Conservation (phyloP, 2,888 invertebrate genomes). For the Hesperia comma region DNA sequence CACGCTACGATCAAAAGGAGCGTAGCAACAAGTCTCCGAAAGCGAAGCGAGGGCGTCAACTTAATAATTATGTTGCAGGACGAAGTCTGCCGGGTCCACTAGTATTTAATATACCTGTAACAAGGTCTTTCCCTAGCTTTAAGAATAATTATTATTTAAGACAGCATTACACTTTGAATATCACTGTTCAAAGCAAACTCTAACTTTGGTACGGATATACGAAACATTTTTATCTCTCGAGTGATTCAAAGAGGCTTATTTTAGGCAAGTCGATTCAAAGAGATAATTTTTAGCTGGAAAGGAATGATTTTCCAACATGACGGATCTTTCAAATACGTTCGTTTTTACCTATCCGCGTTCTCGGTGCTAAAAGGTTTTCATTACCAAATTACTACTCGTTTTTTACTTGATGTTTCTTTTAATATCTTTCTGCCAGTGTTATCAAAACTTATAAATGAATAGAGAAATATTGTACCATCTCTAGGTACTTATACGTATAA, state of each 20-base stretch:
- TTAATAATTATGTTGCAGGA: too few relatives aligned
- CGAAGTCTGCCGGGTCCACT: too few relatives aligned
- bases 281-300: constrained; percentile 16
- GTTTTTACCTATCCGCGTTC: neutral
- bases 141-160: too few relatives aligned
- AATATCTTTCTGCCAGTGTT: neutral
- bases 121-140: too few relatives aligned
- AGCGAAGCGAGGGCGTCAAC: too few relatives aligned
- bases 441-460: neutral
- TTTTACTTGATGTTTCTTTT: constrained; percentile 2
- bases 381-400: constrained; percentile 8
- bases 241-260: constrained; percentile 1
- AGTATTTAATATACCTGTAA: too few relatives aligned
- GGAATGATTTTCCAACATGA: constrained; percentile 4
- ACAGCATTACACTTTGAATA: neutral
- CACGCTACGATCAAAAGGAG: too few relatives aligned
- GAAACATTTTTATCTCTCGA: constrained; percentile 6
- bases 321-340: constrained; percentile 3
- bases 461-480: neutral
- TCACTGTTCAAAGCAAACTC: constrained; percentile 2
- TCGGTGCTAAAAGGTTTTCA: constrained; percentile 11
- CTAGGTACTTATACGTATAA: neutral
- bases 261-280: constrained; percentile 13
- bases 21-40: too few relatives aligned
- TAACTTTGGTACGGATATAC: neutral